Evolutionary conservation across 2,888 invertebrate species (phyloP), one percentile per base, ranked within the genome.

Genomic region (Diplazon laetatorius): DNA sequence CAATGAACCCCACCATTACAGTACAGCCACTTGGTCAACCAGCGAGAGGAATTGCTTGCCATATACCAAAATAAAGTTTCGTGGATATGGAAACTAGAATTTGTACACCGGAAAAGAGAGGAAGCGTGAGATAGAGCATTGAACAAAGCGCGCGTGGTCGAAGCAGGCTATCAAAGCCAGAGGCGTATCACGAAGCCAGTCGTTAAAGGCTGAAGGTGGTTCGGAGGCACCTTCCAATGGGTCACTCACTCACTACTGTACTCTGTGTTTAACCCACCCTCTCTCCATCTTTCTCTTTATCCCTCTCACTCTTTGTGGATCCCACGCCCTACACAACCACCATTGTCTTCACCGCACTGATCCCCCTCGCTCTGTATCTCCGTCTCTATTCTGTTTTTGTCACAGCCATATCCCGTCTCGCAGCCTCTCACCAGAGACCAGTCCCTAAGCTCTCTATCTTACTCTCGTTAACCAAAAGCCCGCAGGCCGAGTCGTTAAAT

Each of bases 111-210:
- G 62, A 44, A 30, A 46, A 16, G 14, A 52, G 35, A 16, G 12
- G 16, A 16, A 68, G 30, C 4, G 55, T n/a, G 30, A 55, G 50
- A 1, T 18, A 44, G 35, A 25, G 50, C 46, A 30, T 10, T 30
- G 35, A 16, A 0, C 48, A 12, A 12, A 37, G 55, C 22, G 22
- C 50, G 57, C 60, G 68, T 80, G 85, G 52, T 76, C 68, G 77
- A 75, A 85, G 69, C 84, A 80, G 83, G 79, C 80, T 72, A 80
- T 85, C 85, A 86, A 82, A 80, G 82, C 76, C 85, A 85, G 86
- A 83, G 82, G 80, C 80, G 80, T 76, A 76, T 82, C 81, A 81
- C 78, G 63, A 72, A 71, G 78, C 76, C 80, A 85, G 77, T 84
- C 83, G 82, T 85, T 84, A 83, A 85, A 83, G 76, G 78, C 69